These are phyloP conservation scores for Eumeta japonica DNA, from an alignment of 1,140 invertebrate genomes.

Conservation along the genomic window DNA sequence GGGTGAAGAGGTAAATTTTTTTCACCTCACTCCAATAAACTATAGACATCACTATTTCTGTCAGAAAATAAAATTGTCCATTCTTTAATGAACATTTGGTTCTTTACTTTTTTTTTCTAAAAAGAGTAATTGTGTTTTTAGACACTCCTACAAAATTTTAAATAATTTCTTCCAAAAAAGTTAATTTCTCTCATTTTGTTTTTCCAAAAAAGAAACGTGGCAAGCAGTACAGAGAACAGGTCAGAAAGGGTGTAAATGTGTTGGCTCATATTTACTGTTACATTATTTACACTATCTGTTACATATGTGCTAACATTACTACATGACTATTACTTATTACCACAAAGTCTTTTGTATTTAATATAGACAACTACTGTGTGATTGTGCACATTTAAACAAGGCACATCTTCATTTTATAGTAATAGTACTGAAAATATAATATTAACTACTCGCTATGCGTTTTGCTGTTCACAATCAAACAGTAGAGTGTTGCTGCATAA, in stretches of 20 bases:
- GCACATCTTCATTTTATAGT: too few species aligned
- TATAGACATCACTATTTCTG: slow-evolving; percentile 4
- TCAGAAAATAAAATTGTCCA: slow-evolving; percentile 6
- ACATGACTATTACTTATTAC: too few species aligned
- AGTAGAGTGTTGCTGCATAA: too few species aligned
- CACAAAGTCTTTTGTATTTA: too few species aligned
- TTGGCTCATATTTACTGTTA: too few species aligned
- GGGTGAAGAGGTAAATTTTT: slow-evolving; percentile 64
- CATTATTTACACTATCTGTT: neutral
- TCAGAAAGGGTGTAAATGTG: slow-evolving; percentile 40
- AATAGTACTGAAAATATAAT: slow-evolving; percentile 1
- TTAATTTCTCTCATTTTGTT: slow-evolving; percentile 16
- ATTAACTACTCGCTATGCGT: too few species aligned
- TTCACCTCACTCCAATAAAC: slow-evolving; percentile 14
- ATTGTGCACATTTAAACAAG: neutral
- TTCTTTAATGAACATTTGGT: slow-evolving; percentile 4
- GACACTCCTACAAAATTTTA: neutral
- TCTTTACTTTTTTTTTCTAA: too few species aligned
- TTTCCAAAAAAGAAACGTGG: slow-evolving; percentile 50
- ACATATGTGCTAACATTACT: too few species aligned
- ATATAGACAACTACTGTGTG: neutral
- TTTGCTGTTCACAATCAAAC: too few species aligned
- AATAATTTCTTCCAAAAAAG: neutral
- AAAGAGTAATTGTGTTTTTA: too few species aligned
- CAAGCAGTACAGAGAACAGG: slow-evolving; percentile 50